These are phyloP conservation scores for Heliothis subflexa DNA, from an alignment of 1,140 invertebrate genomes.

Conservation along the genomic window DNA sequence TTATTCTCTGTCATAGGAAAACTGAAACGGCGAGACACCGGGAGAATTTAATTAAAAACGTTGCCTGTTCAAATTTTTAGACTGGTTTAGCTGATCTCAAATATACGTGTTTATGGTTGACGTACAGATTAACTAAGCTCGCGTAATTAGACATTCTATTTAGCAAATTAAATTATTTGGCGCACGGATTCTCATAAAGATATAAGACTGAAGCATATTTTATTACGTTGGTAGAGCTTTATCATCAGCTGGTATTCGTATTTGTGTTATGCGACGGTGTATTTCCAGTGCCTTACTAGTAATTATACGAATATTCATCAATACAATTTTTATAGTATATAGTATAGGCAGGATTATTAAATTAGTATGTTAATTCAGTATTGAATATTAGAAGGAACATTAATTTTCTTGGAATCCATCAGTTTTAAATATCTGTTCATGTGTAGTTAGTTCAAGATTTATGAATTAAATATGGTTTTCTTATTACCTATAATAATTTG, in stretches of 20 bases:
- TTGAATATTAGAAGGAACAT: constrained; percentile 7
- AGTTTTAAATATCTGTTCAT: background rate
- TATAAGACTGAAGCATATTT: background rate
- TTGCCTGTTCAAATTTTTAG: constrained; percentile 44
- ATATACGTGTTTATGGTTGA: background rate
- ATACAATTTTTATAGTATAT: too few relatives aligned
- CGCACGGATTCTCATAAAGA: background rate
- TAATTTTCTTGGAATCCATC: background rate
- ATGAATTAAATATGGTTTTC: background rate
- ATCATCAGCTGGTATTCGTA: too few relatives aligned
- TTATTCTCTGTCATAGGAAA: constrained; percentile 75
- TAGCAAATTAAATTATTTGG: background rate
- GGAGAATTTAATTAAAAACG: constrained; percentile 74
- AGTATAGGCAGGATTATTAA: too few relatives aligned
- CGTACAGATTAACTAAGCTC: background rate
- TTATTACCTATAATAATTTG: background rate
- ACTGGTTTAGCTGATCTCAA: constrained; percentile 4
- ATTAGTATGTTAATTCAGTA: background rate
- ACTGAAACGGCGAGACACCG: constrained; percentile 66
- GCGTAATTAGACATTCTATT: constrained; percentile 12
- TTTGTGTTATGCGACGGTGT: background rate
- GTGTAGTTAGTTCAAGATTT: background rate
- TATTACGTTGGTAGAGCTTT: too few relatives aligned
- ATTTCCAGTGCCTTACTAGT: background rate
- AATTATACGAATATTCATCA: background rate